phyloP scores from a whole-genome alignment of 2,113 vertebrate species.

The Cygnus atratus region DNA sequence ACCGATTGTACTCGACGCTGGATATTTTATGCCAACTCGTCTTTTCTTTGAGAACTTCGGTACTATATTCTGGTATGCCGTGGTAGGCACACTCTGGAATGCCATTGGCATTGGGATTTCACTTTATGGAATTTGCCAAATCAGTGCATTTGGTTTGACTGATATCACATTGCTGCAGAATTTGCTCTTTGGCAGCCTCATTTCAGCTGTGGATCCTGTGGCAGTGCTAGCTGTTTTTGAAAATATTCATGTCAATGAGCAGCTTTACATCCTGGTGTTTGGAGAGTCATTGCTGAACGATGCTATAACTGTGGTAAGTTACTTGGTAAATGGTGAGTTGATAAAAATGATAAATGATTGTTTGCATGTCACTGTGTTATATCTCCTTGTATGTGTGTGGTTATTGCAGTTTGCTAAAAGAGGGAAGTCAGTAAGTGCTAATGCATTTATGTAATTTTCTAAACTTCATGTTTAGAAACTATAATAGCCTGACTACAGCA shows the following conservation, averaged over 20 bases:
- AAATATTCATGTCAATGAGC: conserved; percentile 94
- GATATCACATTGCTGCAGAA: conserved; percentile 95
- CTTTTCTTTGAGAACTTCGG: conserved; percentile 96
- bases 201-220: conserved; percentile 96
- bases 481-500: accelerated
- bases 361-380: neutral
- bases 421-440: neutral
- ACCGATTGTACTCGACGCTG: conserved; percentile 92
- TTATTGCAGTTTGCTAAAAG: neutral
- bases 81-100: conserved; percentile 96
- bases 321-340: neutral
- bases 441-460: neutral
- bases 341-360: neutral
- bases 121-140: conserved; percentile 92
- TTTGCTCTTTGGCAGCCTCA: conserved; percentile 92
- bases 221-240: conserved; percentile 95
- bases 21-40: conserved; percentile 96
- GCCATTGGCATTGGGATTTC: conserved; percentile 93
- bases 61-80: conserved; percentile 94
- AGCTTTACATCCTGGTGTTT: conserved; percentile 96
- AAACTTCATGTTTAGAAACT: neutral
- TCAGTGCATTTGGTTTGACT: conserved; percentile 87
- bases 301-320: conserved; percentile 96
- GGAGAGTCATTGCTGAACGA: conserved; percentile 97
- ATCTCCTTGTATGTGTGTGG: neutral